Evolutionary conservation across 2,113 vertebrate species (phyloP).

Genomic region (Hystrix cristata): DNA sequence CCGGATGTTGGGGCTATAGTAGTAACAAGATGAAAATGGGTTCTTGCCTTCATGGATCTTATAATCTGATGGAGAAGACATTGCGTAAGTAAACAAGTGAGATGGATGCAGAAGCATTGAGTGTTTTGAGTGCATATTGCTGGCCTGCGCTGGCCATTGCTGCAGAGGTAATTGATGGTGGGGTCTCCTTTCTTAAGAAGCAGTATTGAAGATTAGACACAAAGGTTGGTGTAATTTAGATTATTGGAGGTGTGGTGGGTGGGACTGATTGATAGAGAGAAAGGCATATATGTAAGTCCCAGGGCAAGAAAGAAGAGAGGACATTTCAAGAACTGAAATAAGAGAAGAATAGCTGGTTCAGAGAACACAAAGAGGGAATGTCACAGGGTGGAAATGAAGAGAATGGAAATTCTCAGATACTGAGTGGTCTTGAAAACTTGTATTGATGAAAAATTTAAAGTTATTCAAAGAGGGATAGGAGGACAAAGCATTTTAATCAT

Average conservation of each 20-base stretch:
- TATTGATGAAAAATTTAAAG: background rate
- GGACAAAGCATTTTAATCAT: background rate
- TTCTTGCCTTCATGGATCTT: background rate
- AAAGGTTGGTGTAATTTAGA: background rate
- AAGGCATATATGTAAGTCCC: background rate
- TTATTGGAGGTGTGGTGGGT: accelerated
- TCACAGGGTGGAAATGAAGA: background rate
- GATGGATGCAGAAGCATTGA: background rate
- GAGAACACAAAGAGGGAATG: background rate
- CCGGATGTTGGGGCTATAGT: background rate
- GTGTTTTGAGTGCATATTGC: background rate
- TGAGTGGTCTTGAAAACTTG: background rate
- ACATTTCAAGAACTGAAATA: background rate
- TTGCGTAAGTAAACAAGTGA: background rate
- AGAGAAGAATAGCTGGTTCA: background rate
- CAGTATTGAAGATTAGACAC: background rate
- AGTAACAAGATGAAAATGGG: background rate
- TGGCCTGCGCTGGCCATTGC: accelerated
- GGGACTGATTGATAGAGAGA: background rate
- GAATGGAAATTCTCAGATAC: background rate
- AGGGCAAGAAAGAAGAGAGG: background rate
- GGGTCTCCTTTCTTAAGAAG: background rate
- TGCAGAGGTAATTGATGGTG: background rate
- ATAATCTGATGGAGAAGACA: background rate
- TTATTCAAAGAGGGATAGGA: background rate